Conservation (phyloP, 2,888 invertebrate genomes). For the Nowickia ferox region DNA sequence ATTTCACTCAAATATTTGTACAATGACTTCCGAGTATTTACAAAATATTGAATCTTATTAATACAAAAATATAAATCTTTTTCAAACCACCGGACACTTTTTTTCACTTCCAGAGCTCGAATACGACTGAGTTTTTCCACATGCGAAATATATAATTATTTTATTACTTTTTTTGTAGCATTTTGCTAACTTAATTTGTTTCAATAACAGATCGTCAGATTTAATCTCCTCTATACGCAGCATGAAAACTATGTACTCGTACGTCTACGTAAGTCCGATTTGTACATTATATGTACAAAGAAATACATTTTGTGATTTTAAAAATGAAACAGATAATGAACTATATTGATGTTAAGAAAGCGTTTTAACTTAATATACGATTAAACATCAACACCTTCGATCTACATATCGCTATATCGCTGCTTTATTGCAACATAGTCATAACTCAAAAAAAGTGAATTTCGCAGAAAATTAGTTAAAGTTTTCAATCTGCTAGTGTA, state of each 20-base stretch:
- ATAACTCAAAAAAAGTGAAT: too few relatives aligned
- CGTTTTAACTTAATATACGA: conserved; percentile 8
- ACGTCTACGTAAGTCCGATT: conserved; percentile 12
- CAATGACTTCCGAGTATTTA: too few relatives aligned
- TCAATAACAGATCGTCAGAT: conserved; percentile 7
- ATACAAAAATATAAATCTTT: neutral
- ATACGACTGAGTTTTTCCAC: conserved; percentile 48
- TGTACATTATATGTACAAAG: conserved; percentile 1
- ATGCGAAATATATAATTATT: conserved; percentile 20
- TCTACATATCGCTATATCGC: too few relatives aligned
- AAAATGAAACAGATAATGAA: conserved; percentile 51
- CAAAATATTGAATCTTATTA: too few relatives aligned
- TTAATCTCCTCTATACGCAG: conserved; percentile 52
- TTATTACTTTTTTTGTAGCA: conserved; percentile 7
- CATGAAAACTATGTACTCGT: conserved; percentile 43
- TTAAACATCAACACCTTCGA: neutral
- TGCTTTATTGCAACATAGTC: too few relatives aligned
- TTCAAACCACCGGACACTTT: conserved; percentile 34
- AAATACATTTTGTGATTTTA: conserved; percentile 15
- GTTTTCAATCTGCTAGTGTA: too few relatives aligned
- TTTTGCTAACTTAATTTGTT: conserved; percentile 18
- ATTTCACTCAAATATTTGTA: neutral
- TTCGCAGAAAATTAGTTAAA: too few relatives aligned
- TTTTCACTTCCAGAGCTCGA: conserved; percentile 44
- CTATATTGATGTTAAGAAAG: conserved; percentile 1